Conservation (phyloP, 1,140 invertebrate genomes). For the Chionoecetes opilio region DNA sequence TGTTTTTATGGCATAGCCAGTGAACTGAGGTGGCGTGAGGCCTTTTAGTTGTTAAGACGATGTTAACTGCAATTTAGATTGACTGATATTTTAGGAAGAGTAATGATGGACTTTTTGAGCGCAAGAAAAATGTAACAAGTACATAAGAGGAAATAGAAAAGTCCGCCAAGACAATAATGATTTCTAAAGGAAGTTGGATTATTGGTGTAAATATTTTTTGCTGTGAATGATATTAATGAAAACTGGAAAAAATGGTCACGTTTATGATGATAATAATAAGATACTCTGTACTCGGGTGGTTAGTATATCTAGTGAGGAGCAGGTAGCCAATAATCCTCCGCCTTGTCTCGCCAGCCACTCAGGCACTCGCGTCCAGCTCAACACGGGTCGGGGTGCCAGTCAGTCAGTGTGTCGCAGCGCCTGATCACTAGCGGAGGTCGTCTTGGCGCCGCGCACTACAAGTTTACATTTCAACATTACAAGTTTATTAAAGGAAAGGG, state of each 20-base stretch:
- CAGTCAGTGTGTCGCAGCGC: not conserved
- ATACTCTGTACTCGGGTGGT: no score
- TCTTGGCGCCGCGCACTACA: not conserved
- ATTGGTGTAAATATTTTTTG: no score
- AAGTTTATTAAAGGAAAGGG: no score
- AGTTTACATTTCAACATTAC: no score
- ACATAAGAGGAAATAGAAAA: no score
- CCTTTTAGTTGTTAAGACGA: not conserved
- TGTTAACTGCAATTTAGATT: not conserved
- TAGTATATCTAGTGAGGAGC: not conserved
- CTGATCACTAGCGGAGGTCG: not conserved
- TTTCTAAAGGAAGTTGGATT: no score
- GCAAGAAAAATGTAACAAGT: not conserved
- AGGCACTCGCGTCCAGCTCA: not conserved
- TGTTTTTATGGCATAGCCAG: not conserved
- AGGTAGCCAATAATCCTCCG: not conserved
- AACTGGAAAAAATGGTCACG: no score
- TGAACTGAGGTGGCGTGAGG: not conserved
- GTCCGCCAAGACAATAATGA: no score
- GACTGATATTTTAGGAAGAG: not conserved
- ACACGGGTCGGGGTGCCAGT: not conserved
- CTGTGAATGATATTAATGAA: no score
- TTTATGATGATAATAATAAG: no score
- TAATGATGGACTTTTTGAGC: not conserved
- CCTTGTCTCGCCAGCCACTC: not conserved